Conservation (phyloP, 2,113 vertebrate genomes). For the Amphiprion percula region DNA sequence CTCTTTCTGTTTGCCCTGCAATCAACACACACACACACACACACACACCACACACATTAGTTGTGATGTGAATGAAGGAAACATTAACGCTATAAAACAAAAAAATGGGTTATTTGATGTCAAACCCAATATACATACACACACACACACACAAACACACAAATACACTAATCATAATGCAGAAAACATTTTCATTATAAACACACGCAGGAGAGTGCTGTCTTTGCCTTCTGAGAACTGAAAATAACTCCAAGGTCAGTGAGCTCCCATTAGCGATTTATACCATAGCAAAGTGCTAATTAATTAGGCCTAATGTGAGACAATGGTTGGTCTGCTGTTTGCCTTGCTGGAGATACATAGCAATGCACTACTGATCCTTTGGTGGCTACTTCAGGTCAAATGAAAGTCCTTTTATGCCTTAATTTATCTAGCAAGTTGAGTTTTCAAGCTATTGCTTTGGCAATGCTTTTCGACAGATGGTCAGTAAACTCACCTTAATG, state of each 20-base stretch:
- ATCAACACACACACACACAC: too few species aligned
- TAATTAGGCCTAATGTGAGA: conserved; percentile 76
- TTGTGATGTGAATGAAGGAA: too few species aligned
- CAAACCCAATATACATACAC: not conserved
- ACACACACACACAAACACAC: not conserved
- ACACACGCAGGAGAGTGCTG: conserved; percentile 35
- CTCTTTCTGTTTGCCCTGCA: too few species aligned
- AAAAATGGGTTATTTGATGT: not conserved
- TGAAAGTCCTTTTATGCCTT: conserved; percentile 9
- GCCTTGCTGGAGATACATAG: conserved; percentile 21
- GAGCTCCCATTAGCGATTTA: conserved; percentile 56
- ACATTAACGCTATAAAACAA: not conserved
- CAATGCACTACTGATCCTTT: conserved; percentile 29
- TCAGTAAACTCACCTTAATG: not conserved
- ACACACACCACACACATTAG: too few species aligned
- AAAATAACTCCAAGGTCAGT: conserved; percentile 77
- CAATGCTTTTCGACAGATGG: not conserved
- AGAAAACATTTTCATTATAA: conserved; percentile 22
- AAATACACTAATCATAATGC: conserved; percentile 7
- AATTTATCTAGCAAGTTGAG: conserved; percentile 24
- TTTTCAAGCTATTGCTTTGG: conserved; percentile 5
- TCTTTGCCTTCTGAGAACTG: conserved; percentile 49
- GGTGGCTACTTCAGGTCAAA: conserved; percentile 43
- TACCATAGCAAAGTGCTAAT: conserved; percentile 64
- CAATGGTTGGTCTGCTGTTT: conserved; percentile 50